Base-by-base conservation (phyloP, 1,140 invertebrate genomes). In the Dreissena polymorpha region DNA sequence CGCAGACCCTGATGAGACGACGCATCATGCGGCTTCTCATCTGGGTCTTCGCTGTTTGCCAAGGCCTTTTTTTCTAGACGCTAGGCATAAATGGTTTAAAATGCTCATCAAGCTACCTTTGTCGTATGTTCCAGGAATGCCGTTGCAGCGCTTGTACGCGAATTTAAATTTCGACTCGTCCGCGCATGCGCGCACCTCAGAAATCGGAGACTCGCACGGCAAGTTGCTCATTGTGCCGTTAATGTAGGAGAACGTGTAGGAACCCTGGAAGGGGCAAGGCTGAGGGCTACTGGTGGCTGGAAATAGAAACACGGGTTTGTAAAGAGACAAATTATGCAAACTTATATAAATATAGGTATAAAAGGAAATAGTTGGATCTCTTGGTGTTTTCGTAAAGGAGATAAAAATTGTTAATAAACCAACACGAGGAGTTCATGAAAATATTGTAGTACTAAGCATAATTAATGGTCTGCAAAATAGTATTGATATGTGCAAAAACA, bases 181-280 rank as follows among this genome's bases (percentile, higher is more conserved):
- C 53, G 91, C 91, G 68, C 91, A 91, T 85, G 88, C 88, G 53
- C 71, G 85, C 49, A 90, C 87, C 63, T 86, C 84, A 0, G 89
- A 90, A 13, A 70, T 50, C 10, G 88, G 89, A 12, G 83, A 72
- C 6, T 65, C 71, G 69, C 88, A 90, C 21, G 84, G 72, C 55
- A 77, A 25, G 57, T 86, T 85, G 27, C 51, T 77, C 23, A 70
- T 84, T 63, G 84, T 87, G 67, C 76, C 85, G 71, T 90, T 90
- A n/a, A 77, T 86, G 72, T 91, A 91, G n/a, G 88, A 85, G 71
- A 90, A 91, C 29, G 71, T 71, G 70, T 89, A 93, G 0, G 91
- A 89, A 3, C 91, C 93, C 72, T 90, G 90, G 73, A 93, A 92
- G 18, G 93, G 93, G 83, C 93, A 93, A 10, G 86, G 23, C 23